phyloP scores from a whole-genome alignment of 1,140 invertebrate genomes.

The Ganaspis sp. region DNA sequence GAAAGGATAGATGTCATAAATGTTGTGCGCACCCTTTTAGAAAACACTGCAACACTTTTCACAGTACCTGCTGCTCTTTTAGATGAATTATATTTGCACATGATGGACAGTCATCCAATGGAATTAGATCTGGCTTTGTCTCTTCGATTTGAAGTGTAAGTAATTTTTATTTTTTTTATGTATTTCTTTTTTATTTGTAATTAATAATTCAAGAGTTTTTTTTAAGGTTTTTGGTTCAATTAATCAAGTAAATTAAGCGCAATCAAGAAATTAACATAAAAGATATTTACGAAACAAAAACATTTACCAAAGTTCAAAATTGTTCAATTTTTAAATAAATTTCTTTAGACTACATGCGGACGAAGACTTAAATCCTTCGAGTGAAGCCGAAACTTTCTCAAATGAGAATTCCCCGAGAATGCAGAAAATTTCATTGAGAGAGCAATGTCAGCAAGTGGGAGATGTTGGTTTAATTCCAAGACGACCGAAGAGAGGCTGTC shows the following conservation, averaged over 20 bases:
- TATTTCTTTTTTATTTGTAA: no score
- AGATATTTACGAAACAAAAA: no score
- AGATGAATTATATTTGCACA: constrained; percentile 89
- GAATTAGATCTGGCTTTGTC: constrained; percentile 81
- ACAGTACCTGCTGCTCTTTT: constrained; percentile 86
- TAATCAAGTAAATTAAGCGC: no score
- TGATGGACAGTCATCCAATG: constrained; percentile 89
- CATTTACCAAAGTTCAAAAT: neutral
- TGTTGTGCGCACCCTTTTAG: constrained; percentile 88
- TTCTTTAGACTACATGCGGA: constrained; percentile 67
- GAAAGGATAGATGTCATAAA: constrained; percentile 93
- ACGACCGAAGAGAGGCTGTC: constrained; percentile 67
- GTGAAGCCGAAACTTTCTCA: constrained; percentile 69
- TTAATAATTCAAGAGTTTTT: no score
- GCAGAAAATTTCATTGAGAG: constrained; percentile 80
- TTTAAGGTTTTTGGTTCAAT: no score
- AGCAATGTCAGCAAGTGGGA: constrained; percentile 84
- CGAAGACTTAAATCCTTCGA: constrained; percentile 68
- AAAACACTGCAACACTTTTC: constrained; percentile 86
- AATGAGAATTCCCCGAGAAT: constrained; percentile 62
- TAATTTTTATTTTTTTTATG: no score
- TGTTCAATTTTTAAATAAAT: neutral
- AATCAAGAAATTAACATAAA: no score
- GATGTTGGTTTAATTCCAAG: constrained; percentile 70
- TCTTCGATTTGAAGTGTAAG: constrained; percentile 79